A percentile compares a stretch with the other conserved stretches of the same genome.
Conservation (phyloP, 2,113 vertebrate genomes). For the Dipodomys stephensi region DNA sequence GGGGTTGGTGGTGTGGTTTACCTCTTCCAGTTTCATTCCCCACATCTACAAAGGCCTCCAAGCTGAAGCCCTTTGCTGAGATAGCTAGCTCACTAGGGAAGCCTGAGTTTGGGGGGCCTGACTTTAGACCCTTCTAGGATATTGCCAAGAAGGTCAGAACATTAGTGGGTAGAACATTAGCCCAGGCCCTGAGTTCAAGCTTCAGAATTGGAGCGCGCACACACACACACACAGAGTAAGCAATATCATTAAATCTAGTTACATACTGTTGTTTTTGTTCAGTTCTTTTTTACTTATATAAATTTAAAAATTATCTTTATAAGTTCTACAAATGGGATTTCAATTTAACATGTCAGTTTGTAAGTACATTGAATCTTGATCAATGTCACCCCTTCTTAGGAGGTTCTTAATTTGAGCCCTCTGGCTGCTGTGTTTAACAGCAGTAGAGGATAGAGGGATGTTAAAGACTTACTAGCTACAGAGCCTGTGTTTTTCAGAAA, state of each 20-base stretch:
- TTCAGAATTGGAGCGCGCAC: not conserved
- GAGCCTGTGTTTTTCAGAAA: constrained; percentile 25
- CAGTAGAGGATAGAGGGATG: not conserved
- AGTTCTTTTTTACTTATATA: not conserved
- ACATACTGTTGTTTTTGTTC: not conserved
- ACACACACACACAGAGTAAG: not conserved
- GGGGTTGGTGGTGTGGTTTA: not conserved
- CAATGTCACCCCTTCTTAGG: not conserved
- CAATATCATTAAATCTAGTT: constrained; percentile 20
- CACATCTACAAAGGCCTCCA: not conserved
- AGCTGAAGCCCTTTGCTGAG: not conserved
- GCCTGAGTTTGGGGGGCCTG: not conserved
- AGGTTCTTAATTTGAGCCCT: constrained; percentile 11
- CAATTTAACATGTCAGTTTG: too few relatives aligned
- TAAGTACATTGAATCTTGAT: too few relatives aligned
- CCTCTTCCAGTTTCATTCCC: not conserved
- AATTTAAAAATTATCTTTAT: too few relatives aligned
- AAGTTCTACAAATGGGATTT: too few relatives aligned
- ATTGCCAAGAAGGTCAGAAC: not conserved
- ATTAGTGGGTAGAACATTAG: too few relatives aligned
- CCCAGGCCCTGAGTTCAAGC: too few relatives aligned
- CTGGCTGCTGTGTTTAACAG: constrained; percentile 28
- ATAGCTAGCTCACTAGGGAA: not conserved
- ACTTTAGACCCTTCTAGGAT: too few relatives aligned
- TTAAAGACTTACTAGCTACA: not conserved